Conservation (phyloP, 2,888 invertebrate genomes). For the Celastrina argiolus region DNA sequence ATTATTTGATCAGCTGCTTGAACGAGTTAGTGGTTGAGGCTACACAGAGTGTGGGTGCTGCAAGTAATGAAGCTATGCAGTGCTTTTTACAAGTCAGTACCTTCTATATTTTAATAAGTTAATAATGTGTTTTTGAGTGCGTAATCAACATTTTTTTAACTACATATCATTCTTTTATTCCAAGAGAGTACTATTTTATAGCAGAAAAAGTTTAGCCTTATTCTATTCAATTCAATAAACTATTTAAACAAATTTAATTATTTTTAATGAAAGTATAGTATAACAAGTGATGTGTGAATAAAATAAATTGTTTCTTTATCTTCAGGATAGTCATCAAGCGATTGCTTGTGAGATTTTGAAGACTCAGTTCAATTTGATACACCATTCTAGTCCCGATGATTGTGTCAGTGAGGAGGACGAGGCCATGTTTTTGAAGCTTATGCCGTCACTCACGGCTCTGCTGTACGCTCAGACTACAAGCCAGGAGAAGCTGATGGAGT, state of each 20-base stretch:
- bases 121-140: not conserved
- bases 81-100: conserved; percentile 49
- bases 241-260: not conserved
- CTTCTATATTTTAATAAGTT: not conserved
- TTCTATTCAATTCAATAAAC: not conserved
- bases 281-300: too few species aligned
- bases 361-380: conserved; percentile 86
- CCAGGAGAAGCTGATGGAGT: conserved; percentile 80
- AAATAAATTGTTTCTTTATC: conserved; percentile 8
- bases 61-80: conserved; percentile 40
- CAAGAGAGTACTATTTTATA: not conserved
- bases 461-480: conserved; percentile 78
- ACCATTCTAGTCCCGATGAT: conserved; percentile 62
- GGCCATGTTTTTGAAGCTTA: conserved; percentile 83
- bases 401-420: conserved; percentile 81
- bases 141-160: not conserved
- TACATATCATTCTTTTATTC: not conserved
- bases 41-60: conserved; percentile 41
- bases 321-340: conserved; percentile 78
- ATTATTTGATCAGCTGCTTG: conserved; percentile 82
- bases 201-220: not conserved
- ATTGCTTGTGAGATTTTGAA: conserved; percentile 86
- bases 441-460: conserved; percentile 83
- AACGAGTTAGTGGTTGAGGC: conserved; percentile 79
- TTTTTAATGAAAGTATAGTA: too few species aligned